These are phyloP conservation scores for Nothoprocta pentlandii DNA, from an alignment of 2,113 vertebrate species.

Conservation along the genomic window DNA sequence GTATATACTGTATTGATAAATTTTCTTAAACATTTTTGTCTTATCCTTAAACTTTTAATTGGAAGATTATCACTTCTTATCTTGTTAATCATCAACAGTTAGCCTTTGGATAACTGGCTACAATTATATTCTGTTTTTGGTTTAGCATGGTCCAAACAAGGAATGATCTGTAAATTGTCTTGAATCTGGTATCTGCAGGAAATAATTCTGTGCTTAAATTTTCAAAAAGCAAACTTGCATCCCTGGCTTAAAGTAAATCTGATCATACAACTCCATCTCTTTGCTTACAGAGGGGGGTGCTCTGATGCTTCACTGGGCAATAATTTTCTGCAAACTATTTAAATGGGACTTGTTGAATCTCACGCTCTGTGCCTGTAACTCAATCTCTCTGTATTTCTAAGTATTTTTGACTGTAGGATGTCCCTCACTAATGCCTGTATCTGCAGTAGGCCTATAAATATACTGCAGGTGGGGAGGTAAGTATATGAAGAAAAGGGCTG, in stretches of 20 bases:
- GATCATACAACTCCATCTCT: background rate
- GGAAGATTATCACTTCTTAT: background rate
- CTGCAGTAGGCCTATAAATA: constrained; percentile 93
- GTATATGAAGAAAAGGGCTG: constrained; percentile 89
- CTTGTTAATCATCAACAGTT: background rate
- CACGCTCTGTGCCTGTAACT: constrained; percentile 69
- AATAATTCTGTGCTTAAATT: constrained; percentile 65
- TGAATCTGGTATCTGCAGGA: constrained; percentile 68
- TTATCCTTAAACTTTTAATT: background rate
- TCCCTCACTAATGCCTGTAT: constrained; percentile 89
- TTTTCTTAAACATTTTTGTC: background rate
- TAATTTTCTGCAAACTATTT: constrained; percentile 61
- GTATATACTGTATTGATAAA: background rate
- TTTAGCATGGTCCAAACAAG: background rate
- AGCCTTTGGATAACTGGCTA: constrained; percentile 8
- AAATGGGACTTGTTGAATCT: constrained; percentile 71
- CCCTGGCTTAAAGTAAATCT: constrained; percentile 48
- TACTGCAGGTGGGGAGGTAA: constrained; percentile 92
- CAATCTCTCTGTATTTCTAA: constrained; percentile 83
- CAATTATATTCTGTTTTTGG: background rate
- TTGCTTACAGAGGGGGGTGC: constrained; percentile 3
- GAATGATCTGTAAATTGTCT: background rate
- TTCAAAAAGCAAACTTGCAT: constrained; percentile 30
- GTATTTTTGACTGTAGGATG: constrained; percentile 92
- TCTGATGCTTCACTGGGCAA: constrained; percentile 46